Evolutionary conservation across 2,797 vertebrate genomes (phyloP).

Genomic region (Enteromius fasciolatus): DNA sequence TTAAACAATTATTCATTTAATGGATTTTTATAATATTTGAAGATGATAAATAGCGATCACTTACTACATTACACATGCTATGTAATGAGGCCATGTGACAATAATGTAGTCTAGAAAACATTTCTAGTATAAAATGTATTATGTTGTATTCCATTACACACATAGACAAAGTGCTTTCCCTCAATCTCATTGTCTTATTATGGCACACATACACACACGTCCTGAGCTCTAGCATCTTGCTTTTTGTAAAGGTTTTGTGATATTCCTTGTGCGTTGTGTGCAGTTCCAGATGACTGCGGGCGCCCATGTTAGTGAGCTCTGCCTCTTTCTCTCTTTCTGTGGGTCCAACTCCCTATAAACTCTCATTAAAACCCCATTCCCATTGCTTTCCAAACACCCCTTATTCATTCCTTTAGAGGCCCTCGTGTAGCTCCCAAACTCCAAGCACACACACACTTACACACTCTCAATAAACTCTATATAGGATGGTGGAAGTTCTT

Average conservation of each 20-base stretch:
- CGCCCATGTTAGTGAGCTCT: constrained; percentile 37
- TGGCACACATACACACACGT: constrained; percentile 5
- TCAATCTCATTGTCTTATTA: background rate
- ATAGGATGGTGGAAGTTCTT: constrained; percentile 21
- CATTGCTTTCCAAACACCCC: constrained; percentile 33
- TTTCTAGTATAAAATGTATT: background rate
- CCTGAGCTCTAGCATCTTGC: constrained; percentile 50
- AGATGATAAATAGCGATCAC: background rate
- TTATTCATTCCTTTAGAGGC: constrained; percentile 31
- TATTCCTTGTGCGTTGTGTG: constrained; percentile 59
- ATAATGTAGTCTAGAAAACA: background rate
- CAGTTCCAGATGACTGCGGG: constrained; percentile 53
- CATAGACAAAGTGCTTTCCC: background rate
- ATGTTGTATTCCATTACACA: background rate
- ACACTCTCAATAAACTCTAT: constrained; percentile 20
- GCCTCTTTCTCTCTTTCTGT: constrained; percentile 43
- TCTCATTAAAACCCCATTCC: constrained; percentile 55
- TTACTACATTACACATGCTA: background rate
- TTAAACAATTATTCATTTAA: background rate
- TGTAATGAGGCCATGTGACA: background rate
- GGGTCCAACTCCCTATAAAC: constrained; percentile 52
- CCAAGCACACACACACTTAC: background rate
- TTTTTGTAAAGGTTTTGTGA: constrained; percentile 74
- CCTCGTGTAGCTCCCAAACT: constrained; percentile 23
- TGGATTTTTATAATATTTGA: background rate